Base-by-base conservation (phyloP, 2,888 invertebrate genomes). In the Lepidochrysops patricia region DNA sequence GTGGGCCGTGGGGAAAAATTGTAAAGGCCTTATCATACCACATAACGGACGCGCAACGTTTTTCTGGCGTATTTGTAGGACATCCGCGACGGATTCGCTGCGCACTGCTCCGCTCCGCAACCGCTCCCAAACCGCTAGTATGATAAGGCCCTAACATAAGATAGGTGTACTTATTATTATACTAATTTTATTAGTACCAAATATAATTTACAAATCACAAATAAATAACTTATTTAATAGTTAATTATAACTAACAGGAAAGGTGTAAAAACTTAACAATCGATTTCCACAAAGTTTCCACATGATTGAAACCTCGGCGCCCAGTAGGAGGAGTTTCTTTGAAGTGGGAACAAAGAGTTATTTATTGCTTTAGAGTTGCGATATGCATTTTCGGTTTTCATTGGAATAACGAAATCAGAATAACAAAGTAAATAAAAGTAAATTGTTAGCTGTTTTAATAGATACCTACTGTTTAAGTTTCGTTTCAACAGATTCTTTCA, bases 311-410 rank as follows among this genome's bases (percentile, higher is more conserved):
- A 79, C n/a, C n/a, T 84, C 77, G 70, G 72, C 72, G 70, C 68
- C 71, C 73, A 66, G 66, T 66, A 65, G 66, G 63, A 52, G 66
- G 63, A 67, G 64, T 68, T 72, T 72, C 83, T 86, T 86, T 87
- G 84, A 85, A 77, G 80, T 80, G 61, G 9, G 29, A 57, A 72
- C 72, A 75, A 75, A 76, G 74, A 73, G 68, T 69, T 76, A 82
- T 85, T 82, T 84, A 80, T 83, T 85, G 75, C 75, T 75, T 70
- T 74, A 76, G 70, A 68, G 72, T 75, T 73, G 71, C 73, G 71
- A 72, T 72, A 76, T 68, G 69, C 68, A 71, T 72, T 72, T 72
- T 73, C 71, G 73, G 70, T 73, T 72, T 68, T 69, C 72, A 75
- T n/a, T 29, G 4, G 7, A 29, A 29, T 2, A 70, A 68, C 52